Evolutionary conservation across 2,888 invertebrate genomes (phyloP).

Genomic region (Lacanobia wlatinum): DNA sequence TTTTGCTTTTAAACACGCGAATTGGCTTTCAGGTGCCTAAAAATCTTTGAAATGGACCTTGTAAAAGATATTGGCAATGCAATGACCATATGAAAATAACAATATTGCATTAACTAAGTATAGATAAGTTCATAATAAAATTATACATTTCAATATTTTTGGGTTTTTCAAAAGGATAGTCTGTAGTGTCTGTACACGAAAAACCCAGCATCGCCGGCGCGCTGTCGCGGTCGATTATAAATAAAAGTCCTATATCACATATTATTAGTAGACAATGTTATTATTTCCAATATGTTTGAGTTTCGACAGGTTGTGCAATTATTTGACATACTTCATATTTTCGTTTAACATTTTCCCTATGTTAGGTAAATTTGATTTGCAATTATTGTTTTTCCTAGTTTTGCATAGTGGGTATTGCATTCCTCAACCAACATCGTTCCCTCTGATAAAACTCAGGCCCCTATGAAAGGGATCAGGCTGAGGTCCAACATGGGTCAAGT

Average conservation of each 20-base stretch:
- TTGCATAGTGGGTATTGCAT: not conserved
- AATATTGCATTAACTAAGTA: not conserved
- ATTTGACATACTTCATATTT: not conserved
- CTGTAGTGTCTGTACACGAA: constrained; percentile 9
- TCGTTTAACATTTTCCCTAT: not conserved
- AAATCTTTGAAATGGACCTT: too few species aligned
- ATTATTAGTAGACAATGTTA: not conserved
- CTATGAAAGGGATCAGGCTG: too few species aligned
- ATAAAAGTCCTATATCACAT: not conserved
- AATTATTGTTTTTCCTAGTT: not conserved
- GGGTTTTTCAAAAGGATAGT: constrained; percentile 47
- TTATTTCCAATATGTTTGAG: not conserved
- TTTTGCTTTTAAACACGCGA: too few species aligned
- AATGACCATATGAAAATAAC: too few species aligned
- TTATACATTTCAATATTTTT: constrained; percentile 18
- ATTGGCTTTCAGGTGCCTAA: not conserved
- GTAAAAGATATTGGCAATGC: not conserved
- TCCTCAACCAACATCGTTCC: too few species aligned
- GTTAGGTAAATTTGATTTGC: constrained; percentile 7
- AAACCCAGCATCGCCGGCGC: constrained; percentile 11
- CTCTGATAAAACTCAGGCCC: too few species aligned
- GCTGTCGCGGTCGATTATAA: not conserved
- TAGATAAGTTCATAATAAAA: not conserved
- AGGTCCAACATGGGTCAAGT: not conserved
- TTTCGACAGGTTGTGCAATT: constrained; percentile 12